Evolutionary conservation across 2,888 invertebrate species (phyloP), one percentile per base, ranked within the genome.

Genomic region (Maniola hyperantus): DNA sequence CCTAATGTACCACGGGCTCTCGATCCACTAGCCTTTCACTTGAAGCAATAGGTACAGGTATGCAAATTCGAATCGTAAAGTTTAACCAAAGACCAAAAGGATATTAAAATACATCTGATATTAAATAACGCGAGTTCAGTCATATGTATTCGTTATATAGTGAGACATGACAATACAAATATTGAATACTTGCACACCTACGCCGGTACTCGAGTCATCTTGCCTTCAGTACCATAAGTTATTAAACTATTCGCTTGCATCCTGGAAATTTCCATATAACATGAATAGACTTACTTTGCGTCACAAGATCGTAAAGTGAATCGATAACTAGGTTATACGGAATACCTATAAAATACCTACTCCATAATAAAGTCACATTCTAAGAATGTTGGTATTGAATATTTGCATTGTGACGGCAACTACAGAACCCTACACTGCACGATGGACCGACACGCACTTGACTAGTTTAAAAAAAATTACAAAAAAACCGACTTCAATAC

Each of bases 241-340:
- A 51, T 51, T 51, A 13, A 26, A 51, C 2, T 51, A 51, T 13
- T 26, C 11, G 11, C 51, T 13, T 51, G 11, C 51, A 26, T 2
- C 51, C 51, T 51, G 33, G 51, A 33, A 33, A 26, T 51, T 33
- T 51, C 51, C 51, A 51, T 46, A 46, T 46, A 46, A 46, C 10
- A 36, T 4, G 10, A n/a, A 36, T 36, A 36, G 4, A 36, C 46
- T 15, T 15, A 26, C 26, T 10, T 5, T 26, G 51, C 33, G 26
- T 10, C 26, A 33, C 11, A 50, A 26, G 6, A 33, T n/a, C 6
- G 51, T 51, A 15, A 46, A 1, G 13, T 51, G 13, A 26, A 26
- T 51, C 33, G 51, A 51, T 51, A 51, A 6, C 51, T 6, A 51
- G 26, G 13, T 13, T 5, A 33, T 51, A 26, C 2, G 7, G 46